Evolutionary conservation across 2,113 vertebrate genomes (phyloP), one percentile per base, ranked within the genome.

Genomic region (Syrmaticus mikado): DNA sequence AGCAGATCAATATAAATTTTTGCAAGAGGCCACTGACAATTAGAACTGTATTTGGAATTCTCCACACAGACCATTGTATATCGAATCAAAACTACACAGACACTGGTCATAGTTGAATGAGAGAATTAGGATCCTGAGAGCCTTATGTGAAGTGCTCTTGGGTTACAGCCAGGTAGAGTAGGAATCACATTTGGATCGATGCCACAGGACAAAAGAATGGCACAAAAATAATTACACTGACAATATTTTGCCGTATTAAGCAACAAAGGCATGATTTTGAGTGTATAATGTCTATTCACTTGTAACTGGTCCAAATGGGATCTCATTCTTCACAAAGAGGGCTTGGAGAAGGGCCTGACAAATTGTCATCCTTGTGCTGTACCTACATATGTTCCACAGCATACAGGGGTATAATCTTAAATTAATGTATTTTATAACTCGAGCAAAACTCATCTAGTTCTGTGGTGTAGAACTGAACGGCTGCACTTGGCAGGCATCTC

Each of bases 371-470:
- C 95, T 87, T 87, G 90, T 92, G 91, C 89, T 94, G 74, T 90
- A 97, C 95, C 96, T 92, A 97, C 95, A 97, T 97, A 95, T 94
- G 97, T 94, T 95, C 75, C 85, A 70, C 93, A 36, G 86, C 93
- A 92, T 94, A 89, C 82, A 94, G 76, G 83, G 94, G 94, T 73
- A 93, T 97, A 93, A 96, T 93, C 94, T 92, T 88, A 95, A 96
- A 96, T 96, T 96, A 97, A 96, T 97, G 94, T 25, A 57, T 94
- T 97, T 96, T 96, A 95, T 91, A 97, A 95, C 83, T 94, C 43
- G 22, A 92, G 83, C 52, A 93, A 94, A 94, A 93, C 87, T 86
- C 87, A 85, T 96, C 80, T 93, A 75, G 75, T 79, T 94, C 95
- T 92, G 77, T 79, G 58, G 87, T 20, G 82, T 90, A 95, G 95